phyloP scores from a whole-genome alignment of 2,888 invertebrate genomes.

The Sinhomidia bicolor region DNA sequence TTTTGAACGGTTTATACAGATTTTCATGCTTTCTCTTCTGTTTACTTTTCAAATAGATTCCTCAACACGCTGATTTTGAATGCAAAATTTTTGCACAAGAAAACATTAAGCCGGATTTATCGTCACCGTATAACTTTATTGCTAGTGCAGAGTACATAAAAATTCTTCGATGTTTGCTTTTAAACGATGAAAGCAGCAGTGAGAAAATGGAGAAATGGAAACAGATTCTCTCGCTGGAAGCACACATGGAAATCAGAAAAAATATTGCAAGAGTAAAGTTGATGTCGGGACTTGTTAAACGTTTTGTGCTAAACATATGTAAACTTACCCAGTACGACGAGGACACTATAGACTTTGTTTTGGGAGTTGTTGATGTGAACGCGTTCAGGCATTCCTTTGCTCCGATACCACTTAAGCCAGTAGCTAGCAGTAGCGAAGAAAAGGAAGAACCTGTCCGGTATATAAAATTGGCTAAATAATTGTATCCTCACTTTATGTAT shows the following conservation, averaged over 20 bases:
- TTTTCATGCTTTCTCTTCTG: too few species aligned
- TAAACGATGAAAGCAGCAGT: conserved; percentile 46
- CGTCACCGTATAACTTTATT: conserved; percentile 60
- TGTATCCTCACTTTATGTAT: too few species aligned
- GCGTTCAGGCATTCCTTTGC: conserved; percentile 73
- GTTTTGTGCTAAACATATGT: conserved; percentile 67
- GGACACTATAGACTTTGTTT: conserved; percentile 61
- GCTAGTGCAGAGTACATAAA: conserved; percentile 74
- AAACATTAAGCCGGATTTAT: conserved; percentile 62
- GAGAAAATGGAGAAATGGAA: conserved; percentile 73
- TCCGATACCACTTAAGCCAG: conserved; percentile 57
- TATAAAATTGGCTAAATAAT: neutral
- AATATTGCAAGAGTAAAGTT: conserved; percentile 66
- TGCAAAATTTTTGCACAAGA: conserved; percentile 71
- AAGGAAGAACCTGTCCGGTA: neutral
- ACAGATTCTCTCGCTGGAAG: conserved; percentile 67
- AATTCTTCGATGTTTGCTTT: conserved; percentile 72
- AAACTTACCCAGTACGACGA: conserved; percentile 66
- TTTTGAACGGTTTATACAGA: too few species aligned
- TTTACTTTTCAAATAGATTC: conserved; percentile 61
- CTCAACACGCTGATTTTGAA: conserved; percentile 74
- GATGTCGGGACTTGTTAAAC: conserved; percentile 65
- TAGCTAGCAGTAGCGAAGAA: neutral
- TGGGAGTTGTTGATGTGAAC: conserved; percentile 76
- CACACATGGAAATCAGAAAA: conserved; percentile 66